phyloP scores from a whole-genome alignment of 2,888 invertebrate genomes.

The Noctua pronuba region DNA sequence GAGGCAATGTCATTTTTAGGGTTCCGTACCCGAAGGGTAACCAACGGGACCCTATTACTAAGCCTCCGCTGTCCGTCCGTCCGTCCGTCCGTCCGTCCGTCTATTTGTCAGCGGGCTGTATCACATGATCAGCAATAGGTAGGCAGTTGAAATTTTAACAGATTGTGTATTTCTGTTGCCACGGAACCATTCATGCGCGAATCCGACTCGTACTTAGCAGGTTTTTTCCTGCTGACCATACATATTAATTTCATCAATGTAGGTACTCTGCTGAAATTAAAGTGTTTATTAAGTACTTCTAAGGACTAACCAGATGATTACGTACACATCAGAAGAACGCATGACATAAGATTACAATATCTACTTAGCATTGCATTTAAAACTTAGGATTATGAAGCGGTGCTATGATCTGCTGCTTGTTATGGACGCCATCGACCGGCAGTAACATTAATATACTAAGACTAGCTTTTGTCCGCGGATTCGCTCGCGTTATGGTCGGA shows the following conservation, averaged over 20 bases:
- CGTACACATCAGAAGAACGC: background rate
- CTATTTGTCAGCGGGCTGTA: too few species aligned
- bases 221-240: background rate
- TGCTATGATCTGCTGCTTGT: background rate
- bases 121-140: too few species aligned
- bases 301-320: too few species aligned
- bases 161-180: too few species aligned
- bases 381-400: background rate
- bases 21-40: too few species aligned
- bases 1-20: background rate
- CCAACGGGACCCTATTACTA: too few species aligned
- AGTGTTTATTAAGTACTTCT: background rate
- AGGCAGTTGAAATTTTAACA: too few species aligned
- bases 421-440: background rate
- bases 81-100: too few species aligned
- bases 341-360: conserved; percentile 1
- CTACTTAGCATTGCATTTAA: background rate
- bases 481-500: background rate
- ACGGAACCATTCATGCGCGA: too few species aligned
- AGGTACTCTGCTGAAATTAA: background rate
- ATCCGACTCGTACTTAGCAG: too few species aligned
- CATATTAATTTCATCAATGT: background rate
- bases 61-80: too few species aligned
- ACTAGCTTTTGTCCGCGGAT: background rate
- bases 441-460: background rate